Percentiles rank a stretch among this genome's conserved stretches.
phyloP scores from a whole-genome alignment of 2,888 invertebrate species.

The Chrysina gloriosa region DNA sequence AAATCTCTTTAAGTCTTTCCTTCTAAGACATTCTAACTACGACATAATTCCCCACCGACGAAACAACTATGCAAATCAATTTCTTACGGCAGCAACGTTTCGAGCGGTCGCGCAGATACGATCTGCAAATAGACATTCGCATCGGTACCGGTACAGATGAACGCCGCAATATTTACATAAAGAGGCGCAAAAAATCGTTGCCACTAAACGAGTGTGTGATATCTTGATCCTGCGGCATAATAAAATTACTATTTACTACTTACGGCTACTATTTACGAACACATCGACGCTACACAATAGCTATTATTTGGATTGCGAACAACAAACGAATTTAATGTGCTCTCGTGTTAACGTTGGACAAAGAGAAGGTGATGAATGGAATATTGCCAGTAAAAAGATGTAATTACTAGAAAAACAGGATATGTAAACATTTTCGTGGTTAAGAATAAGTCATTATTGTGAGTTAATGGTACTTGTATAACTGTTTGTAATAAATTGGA shows the following conservation, averaged over 20 bases:
- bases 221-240: background rate
- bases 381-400: too few species aligned
- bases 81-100: background rate
- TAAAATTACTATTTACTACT: background rate
- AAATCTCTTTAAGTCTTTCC: background rate
- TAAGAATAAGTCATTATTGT: too few species aligned
- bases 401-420: too few species aligned
- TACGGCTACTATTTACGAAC: background rate
- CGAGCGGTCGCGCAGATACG: background rate
- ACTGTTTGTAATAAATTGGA: too few species aligned
- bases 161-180: background rate
- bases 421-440: too few species aligned
- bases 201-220: background rate
- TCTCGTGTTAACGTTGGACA: too few species aligned
- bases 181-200: constrained; percentile 1
- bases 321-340: too few species aligned
- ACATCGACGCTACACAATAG: background rate
- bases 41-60: background rate
- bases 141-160: background rate
- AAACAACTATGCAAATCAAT: background rate
- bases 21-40: background rate
- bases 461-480: too few species aligned
- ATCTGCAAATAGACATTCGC: background rate
- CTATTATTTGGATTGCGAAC: too few species aligned
- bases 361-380: too few species aligned